Percentiles rank a stretch among this genome's conserved stretches.
Conservation (phyloP, 2,888 invertebrate species). For the Luperina testacea region DNA sequence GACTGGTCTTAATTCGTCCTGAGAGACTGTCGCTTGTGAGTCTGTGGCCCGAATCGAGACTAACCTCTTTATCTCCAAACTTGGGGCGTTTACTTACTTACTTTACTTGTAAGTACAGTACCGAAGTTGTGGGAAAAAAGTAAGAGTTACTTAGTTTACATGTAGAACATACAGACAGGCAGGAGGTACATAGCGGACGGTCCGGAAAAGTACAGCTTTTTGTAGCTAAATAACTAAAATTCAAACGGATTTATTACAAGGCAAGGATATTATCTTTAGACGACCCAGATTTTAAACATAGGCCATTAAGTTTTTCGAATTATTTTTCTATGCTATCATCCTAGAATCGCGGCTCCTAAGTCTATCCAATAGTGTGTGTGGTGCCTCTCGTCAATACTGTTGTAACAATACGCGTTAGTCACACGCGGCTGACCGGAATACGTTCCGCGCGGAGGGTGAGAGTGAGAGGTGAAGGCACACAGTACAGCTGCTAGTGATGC, state of each 20-base stretch:
- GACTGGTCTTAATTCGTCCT: constrained; percentile 10
- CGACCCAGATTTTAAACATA: too few relatives aligned
- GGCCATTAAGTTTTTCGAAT: background rate
- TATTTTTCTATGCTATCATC: background rate
- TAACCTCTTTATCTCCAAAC: constrained; percentile 3
- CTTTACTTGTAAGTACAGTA: constrained; percentile 1
- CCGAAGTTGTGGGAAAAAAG: background rate
- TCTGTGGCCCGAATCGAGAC: background rate
- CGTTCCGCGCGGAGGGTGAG: background rate
- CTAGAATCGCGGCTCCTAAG: background rate
- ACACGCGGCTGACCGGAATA: background rate
- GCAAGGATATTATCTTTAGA: too few relatives aligned
- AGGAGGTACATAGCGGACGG: too few relatives aligned
- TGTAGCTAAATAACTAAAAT: background rate
- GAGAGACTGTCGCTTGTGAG: constrained; percentile 3
- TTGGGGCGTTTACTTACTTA: background rate
- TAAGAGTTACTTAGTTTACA: background rate
- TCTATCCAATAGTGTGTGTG: background rate
- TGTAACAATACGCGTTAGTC: background rate
- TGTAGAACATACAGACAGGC: background rate
- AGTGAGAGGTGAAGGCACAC: background rate
- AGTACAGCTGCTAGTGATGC: background rate
- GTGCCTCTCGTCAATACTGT: constrained; percentile 4
- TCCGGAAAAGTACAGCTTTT: background rate
- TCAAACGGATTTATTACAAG: background rate